Conservation (phyloP, 2,113 vertebrate genomes). For the Microcebus jonahi region DNA sequence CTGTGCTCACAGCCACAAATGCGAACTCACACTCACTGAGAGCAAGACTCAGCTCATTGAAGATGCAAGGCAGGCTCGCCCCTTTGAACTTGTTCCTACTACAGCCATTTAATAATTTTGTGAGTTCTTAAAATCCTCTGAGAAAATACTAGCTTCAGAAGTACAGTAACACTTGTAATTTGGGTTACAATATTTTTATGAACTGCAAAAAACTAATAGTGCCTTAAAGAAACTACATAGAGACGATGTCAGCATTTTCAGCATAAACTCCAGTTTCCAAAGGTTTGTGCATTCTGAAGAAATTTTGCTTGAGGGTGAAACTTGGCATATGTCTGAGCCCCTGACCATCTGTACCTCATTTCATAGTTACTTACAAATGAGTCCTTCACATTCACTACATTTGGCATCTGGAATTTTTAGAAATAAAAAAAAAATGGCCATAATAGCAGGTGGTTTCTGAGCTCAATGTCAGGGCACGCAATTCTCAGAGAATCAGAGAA, state of each 20-base stretch:
- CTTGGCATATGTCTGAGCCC: conserved; percentile 5
- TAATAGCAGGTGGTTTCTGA: conserved; percentile 46
- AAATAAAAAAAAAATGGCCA: conserved; percentile 52
- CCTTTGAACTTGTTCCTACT: conserved; percentile 62
- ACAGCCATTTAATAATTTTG: conserved; percentile 64
- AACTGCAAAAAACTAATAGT: conserved; percentile 51
- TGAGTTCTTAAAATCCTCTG: conserved; percentile 56
- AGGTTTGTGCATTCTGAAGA: conserved; percentile 50
- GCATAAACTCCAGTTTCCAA: conserved; percentile 23
- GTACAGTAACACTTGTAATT: conserved; percentile 44
- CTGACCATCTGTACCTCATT: conserved; percentile 42
- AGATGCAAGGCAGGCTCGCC: conserved; percentile 26
- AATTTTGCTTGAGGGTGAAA: conserved; percentile 55
- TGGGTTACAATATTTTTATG: conserved; percentile 55
- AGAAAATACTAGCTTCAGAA: conserved; percentile 56
- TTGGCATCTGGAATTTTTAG: conserved; percentile 62
- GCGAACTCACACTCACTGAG: neutral
- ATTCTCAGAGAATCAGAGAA: conserved; percentile 17
- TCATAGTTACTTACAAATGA: conserved; percentile 42
- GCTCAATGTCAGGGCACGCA: conserved; percentile 36
- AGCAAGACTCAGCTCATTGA: conserved; percentile 13
- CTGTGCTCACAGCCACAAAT: neutral
- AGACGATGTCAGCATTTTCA: conserved; percentile 53
- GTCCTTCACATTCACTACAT: conserved; percentile 45
- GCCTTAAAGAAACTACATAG: conserved; percentile 67